Conservation (phyloP, 1,140 invertebrate genomes). For the Halictus rubicundus region DNA sequence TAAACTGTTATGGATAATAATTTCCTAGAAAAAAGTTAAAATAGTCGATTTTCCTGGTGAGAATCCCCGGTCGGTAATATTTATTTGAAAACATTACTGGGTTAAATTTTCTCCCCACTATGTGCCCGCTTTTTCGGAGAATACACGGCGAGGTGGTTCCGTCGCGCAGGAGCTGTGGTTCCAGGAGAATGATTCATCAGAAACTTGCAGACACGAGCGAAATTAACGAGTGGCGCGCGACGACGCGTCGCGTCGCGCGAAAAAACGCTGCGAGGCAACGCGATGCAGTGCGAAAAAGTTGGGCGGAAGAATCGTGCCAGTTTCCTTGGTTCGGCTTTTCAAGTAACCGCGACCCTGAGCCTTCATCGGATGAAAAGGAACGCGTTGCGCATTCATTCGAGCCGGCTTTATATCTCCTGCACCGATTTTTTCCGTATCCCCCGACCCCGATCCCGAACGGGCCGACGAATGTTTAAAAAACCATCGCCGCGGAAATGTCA, state of each 20-base stretch:
- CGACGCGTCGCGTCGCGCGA: too few relatives aligned
- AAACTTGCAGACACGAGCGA: background rate
- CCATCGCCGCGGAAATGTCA: background rate
- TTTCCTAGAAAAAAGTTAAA: too few relatives aligned
- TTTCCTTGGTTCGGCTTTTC: background rate
- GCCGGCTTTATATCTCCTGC: background rate
- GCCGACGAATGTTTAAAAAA: background rate
- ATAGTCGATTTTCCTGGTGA: too few relatives aligned
- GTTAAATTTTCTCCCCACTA: too few relatives aligned
- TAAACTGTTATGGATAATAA: too few relatives aligned
- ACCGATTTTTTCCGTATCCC: background rate
- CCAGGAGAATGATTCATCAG: background rate
- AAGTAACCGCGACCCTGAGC: constrained; percentile 5
- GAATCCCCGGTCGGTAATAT: too few relatives aligned
- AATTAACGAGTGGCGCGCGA: background rate
- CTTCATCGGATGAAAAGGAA: background rate
- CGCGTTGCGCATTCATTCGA: background rate
- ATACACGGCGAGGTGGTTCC: too few relatives aligned
- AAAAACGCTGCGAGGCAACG: background rate
- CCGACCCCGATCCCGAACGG: background rate
- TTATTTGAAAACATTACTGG: too few relatives aligned
- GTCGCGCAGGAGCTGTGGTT: too few relatives aligned
- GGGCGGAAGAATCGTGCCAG: background rate
- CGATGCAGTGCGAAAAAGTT: background rate
- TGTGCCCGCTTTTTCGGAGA: too few relatives aligned